These are phyloP conservation scores for Setipinna tenuifilis DNA, from an alignment of 2,797 vertebrate species.

Conservation along the genomic window DNA sequence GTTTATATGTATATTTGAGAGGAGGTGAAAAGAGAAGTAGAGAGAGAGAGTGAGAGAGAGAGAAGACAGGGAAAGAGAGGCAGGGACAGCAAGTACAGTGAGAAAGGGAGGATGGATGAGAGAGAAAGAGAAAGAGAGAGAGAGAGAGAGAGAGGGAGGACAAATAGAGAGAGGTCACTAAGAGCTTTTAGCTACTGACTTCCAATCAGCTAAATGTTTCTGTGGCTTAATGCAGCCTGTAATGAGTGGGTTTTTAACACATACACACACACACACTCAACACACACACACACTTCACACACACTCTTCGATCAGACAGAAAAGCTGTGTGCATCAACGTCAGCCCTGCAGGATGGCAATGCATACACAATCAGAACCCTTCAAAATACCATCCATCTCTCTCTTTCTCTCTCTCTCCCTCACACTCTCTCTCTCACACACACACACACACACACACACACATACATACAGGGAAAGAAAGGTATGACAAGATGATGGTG, in stretches of 20 bases:
- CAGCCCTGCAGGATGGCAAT: neutral
- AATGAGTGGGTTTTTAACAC: neutral
- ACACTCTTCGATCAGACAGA: neutral
- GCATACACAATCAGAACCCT: neutral
- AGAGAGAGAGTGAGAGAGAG: neutral
- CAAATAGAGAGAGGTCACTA: slow-evolving; percentile 1
- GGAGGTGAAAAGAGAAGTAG: neutral
- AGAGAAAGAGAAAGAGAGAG: neutral
- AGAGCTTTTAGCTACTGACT: slow-evolving; percentile 17
- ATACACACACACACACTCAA: neutral
- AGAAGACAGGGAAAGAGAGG: neutral
- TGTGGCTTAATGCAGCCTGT: neutral
- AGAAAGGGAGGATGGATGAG: neutral
- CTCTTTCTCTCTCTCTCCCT: no score
- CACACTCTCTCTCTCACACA: no score
- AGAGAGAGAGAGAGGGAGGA: neutral
- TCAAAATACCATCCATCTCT: neutral
- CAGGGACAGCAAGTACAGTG: neutral
- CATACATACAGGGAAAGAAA: no score
- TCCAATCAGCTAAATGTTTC: slow-evolving; percentile 23
- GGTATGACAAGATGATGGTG: no score
- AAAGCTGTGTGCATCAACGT: neutral
- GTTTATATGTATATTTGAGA: neutral
- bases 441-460: no score
- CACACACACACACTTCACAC: neutral